Percentiles rank a stretch among this genome's conserved stretches.
phyloP scores from a whole-genome alignment of 2,888 invertebrate species.

The Parasteatoda lunata region DNA sequence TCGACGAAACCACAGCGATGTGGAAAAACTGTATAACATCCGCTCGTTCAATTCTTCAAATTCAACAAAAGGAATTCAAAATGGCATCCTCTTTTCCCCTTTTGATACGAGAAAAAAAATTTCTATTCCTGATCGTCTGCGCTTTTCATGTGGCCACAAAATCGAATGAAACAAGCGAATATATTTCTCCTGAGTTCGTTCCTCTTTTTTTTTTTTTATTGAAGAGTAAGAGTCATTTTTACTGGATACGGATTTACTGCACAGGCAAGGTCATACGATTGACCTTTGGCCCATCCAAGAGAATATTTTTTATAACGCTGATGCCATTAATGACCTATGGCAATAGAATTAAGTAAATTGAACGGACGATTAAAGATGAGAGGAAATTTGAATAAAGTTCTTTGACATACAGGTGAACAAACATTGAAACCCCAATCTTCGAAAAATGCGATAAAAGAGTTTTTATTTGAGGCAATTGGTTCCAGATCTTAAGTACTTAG shows the following conservation, averaged over 20 bases:
- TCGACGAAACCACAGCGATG: too few species aligned
- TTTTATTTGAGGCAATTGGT: too few species aligned
- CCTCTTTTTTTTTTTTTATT: constrained; percentile 16
- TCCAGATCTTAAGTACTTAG: too few species aligned
- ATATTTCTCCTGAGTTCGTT: constrained; percentile 35
- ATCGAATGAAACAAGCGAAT: constrained; percentile 6
- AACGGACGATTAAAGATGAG: too few species aligned
- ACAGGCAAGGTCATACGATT: constrained; percentile 32
- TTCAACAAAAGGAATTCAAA: constrained; percentile 1
- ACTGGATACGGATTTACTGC: constrained; percentile 18
- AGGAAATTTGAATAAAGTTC: too few species aligned
- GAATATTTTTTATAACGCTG: constrained; percentile 1
- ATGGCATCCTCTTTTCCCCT: not conserved
- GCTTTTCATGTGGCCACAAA: not conserved
- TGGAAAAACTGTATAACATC: not conserved
- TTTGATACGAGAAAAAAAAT: not conserved
- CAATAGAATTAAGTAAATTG: too few species aligned
- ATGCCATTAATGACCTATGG: not conserved
- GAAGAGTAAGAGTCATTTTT: constrained; percentile 12
- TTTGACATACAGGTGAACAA: too few species aligned
- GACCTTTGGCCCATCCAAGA: constrained; percentile 23
- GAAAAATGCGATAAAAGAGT: too few species aligned
- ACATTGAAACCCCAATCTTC: too few species aligned
- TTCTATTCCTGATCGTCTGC: not conserved
- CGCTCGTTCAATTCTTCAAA: not conserved